A percentile compares a stretch with the other conserved stretches of the same genome.
Evolutionary conservation across 2,888 invertebrate genomes (phyloP).

Genomic region (Rhopalosiphum nymphaeae): DNA sequence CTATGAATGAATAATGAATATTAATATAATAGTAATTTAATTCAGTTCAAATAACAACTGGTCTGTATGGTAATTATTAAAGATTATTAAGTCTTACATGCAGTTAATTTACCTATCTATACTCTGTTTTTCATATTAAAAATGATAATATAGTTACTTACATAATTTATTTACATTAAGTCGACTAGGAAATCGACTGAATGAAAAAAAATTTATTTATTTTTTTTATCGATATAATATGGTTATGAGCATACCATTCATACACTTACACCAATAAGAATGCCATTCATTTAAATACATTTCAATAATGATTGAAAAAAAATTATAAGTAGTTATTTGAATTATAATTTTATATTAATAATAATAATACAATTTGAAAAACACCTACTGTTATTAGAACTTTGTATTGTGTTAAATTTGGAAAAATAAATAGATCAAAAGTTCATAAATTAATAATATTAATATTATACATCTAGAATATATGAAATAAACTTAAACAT

Average conservation of each 20-base stretch:
- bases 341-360: neutral
- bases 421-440: neutral
- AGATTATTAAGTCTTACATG: neutral
- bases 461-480: neutral
- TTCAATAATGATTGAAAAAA: neutral
- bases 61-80: slow-evolving; percentile 18
- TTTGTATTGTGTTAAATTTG: no score
- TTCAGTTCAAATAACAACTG: neutral
- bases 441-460: no score
- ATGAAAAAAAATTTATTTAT: neutral
- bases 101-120: neutral
- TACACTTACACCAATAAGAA: neutral
- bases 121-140: neutral
- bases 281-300: neutral
- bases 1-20: slow-evolving; percentile 16
- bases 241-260: neutral
- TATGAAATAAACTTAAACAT: neutral
- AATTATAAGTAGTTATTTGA: neutral
- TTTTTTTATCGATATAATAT: neutral
- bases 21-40: neutral
- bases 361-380: neutral
- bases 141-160: neutral
- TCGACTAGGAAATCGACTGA: neutral
- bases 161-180: neutral
- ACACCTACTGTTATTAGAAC: neutral